phyloP scores from a whole-genome alignment of 2,113 vertebrate genomes.

The Sebastes fasciatus region DNA sequence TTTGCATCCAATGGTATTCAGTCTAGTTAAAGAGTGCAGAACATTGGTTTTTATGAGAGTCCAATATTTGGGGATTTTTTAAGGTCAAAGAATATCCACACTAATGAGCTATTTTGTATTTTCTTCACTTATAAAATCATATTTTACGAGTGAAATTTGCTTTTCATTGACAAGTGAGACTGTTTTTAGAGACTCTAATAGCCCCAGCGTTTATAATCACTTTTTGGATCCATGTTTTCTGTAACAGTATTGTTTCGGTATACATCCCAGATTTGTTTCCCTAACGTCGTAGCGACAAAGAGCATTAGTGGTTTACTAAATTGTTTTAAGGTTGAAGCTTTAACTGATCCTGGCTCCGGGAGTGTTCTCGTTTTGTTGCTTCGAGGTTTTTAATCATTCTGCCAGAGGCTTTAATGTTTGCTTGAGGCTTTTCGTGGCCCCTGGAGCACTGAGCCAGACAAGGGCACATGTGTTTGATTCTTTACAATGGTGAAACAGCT shows the following conservation, averaged over 20 bases:
- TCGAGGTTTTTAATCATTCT: constrained; percentile 59
- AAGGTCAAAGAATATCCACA: neutral
- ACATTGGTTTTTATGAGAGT: constrained; percentile 3
- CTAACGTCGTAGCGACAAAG: constrained; percentile 39
- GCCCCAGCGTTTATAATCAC: neutral
- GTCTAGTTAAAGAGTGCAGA: constrained; percentile 4
- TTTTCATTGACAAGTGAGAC: neutral
- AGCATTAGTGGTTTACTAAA: constrained; percentile 37
- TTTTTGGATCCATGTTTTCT: constrained; percentile 2
- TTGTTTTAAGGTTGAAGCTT: constrained; percentile 47
- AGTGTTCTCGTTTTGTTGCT: constrained; percentile 58
- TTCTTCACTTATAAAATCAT: constrained; percentile 1
- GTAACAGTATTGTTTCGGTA: constrained; percentile 9
- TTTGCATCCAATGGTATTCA: neutral
- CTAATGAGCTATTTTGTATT: constrained; percentile 14
- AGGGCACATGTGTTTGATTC: constrained; percentile 22
- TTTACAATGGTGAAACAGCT: constrained; percentile 19
- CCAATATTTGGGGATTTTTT: neutral
- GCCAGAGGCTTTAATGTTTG: constrained; percentile 64
- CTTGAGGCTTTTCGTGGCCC: constrained; percentile 64
- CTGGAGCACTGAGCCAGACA: constrained; percentile 49
- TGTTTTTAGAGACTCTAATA: neutral
- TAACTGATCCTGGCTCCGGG: constrained; percentile 52
- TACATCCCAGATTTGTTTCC: constrained; percentile 14
- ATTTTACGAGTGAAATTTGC: neutral